These are phyloP conservation scores for Pomacea canaliculata DNA, from an alignment of 2,888 invertebrate genomes.

Conservation along the genomic window DNA sequence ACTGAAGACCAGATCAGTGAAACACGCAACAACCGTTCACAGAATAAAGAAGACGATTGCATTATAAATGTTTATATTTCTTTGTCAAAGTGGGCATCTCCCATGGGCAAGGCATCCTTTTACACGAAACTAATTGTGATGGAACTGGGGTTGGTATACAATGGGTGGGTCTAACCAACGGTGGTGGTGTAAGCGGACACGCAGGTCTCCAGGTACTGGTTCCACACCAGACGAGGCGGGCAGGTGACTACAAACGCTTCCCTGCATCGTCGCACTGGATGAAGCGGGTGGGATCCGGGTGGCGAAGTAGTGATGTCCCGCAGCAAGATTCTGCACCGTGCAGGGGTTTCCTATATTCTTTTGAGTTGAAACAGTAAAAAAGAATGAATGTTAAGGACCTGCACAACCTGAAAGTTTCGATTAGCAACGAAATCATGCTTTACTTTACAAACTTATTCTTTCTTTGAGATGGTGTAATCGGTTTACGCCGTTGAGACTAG, in stretches of 20 bases:
- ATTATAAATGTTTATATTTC: no score
- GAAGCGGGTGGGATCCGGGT: conserved; percentile 49
- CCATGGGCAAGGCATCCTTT: no score
- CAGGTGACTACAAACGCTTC: conserved; percentile 42
- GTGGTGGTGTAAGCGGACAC: conserved; percentile 25
- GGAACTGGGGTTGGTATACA: no score
- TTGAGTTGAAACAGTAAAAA: neutral
- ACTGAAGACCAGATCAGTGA: no score
- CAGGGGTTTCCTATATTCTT: conserved; percentile 27
- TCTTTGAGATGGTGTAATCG: no score
- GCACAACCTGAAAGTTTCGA: neutral
- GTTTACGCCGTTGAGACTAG: no score
- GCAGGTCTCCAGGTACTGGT: conserved; percentile 42
- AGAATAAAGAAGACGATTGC: no score
- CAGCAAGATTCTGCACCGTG: conserved; percentile 23
- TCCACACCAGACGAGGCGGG: conserved; percentile 49
- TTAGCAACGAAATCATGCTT: neutral
- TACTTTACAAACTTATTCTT: neutral
- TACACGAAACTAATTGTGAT: no score
- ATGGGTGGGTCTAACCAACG: no score
- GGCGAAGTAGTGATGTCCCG: conserved; percentile 42
- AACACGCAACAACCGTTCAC: no score
- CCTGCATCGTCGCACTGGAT: conserved; percentile 47
- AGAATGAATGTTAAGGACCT: neutral
- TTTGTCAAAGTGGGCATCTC: no score